Evolutionary conservation across 1,140 invertebrate genomes (phyloP).

Genomic region (Prorops nasuta): DNA sequence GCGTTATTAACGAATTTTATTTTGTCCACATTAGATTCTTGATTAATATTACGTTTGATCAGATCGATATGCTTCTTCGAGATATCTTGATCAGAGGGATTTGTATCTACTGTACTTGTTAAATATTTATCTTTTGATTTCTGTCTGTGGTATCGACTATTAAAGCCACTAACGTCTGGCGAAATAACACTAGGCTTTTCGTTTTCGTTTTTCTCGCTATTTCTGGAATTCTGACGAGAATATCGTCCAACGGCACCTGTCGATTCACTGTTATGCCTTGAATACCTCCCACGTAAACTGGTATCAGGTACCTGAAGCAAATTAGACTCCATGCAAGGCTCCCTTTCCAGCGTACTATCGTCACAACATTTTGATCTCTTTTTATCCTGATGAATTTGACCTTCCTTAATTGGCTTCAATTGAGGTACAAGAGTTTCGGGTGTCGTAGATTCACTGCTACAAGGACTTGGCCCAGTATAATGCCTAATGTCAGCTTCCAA

Average conservation of each 20-base stretch:
- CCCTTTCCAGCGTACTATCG: conserved; percentile 50
- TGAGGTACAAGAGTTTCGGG: conserved; percentile 56
- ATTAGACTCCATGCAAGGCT: conserved; percentile 22
- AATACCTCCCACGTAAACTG: conserved; percentile 24
- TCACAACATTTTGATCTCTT: conserved; percentile 42
- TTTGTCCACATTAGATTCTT: conserved; percentile 28
- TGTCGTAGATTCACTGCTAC: conserved; percentile 63
- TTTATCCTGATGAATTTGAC: conserved; percentile 50
- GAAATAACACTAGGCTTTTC: conserved; percentile 32
- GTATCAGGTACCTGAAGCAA: conserved; percentile 23
- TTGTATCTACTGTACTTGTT: background rate
- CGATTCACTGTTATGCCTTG: conserved; percentile 29
- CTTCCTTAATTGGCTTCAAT: conserved; percentile 57
- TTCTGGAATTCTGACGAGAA: conserved; percentile 31
- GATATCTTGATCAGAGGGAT: too few species aligned
- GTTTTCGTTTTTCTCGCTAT: conserved; percentile 24
- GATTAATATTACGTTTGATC: conserved; percentile 9
- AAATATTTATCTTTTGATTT: conserved; percentile 20
- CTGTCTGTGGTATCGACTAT: conserved; percentile 28
- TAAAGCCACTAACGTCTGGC: conserved; percentile 26
- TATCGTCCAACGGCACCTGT: conserved; percentile 20
- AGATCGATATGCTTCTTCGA: conserved; percentile 9
- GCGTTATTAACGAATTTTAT: conserved; percentile 36
- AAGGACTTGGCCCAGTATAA: conserved; percentile 64
- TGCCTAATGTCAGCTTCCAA: conserved; percentile 74